Conservation (phyloP, 2,113 vertebrate genomes). For the Cyrtonyx montezumae region DNA sequence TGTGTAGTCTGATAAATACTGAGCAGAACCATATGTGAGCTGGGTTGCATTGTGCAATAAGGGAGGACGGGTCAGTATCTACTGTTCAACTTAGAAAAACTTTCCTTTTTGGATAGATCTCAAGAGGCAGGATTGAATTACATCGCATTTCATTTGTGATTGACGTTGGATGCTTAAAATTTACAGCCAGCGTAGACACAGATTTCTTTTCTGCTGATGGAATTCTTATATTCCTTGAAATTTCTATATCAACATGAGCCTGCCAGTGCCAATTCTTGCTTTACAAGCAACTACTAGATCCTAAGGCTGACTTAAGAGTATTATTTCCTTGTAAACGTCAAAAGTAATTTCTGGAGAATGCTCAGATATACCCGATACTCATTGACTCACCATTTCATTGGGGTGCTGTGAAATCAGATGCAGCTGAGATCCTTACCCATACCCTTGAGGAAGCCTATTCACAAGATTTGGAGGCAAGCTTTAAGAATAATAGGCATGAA, state of each 20-base stretch:
- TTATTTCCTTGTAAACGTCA: conserved; percentile 69
- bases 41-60: conserved; percentile 18
- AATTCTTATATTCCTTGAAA: conserved; percentile 36
- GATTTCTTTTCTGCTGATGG: conserved; percentile 23
- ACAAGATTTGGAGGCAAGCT: conserved; percentile 6
- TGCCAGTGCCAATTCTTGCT: conserved; percentile 46
- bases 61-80: conserved; percentile 17
- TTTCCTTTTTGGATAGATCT: conserved; percentile 22
- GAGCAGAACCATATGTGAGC: conserved; percentile 37
- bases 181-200: not conserved
- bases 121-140: not conserved
- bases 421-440: conserved; percentile 32
- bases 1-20: conserved; percentile 39
- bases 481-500: conserved; percentile 29
- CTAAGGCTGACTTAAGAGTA: conserved; percentile 48
- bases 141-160: conserved; percentile 16
- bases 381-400: conserved; percentile 28
- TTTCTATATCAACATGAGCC: conserved; percentile 28
- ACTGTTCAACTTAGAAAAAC: not conserved
- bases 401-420: not conserved
- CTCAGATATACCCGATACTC: conserved; percentile 28
- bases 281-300: conserved; percentile 55
- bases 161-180: not conserved
- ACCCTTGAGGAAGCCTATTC: conserved; percentile 14
- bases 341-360: conserved; percentile 27